Evolutionary conservation across 2,797 vertebrate species (phyloP), one percentile per base, ranked within the genome.

Genomic region (Tokudaia muenninki): DNA sequence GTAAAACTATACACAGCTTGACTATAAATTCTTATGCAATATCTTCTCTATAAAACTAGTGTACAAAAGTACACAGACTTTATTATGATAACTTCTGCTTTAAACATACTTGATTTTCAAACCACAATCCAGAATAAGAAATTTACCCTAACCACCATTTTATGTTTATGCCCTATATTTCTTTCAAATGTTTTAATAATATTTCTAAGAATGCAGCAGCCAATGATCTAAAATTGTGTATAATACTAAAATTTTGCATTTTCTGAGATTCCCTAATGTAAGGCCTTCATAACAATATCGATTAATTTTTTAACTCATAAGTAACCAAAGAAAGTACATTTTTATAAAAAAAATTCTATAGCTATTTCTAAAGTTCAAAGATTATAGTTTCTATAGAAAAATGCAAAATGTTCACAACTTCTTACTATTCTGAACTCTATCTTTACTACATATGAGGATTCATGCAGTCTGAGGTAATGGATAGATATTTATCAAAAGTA

Each of bases 221-320:
- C 93, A 94, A 84, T 97, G 92, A 94, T 67, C 96, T 95, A 92
- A 96, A 97, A 94, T 59, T 61, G 6, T 65, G 0, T 19, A 50
- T 84, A 87, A 87, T 77, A 67, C 19, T 95, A 94, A 93, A 89
- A 77, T 92, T 93, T 96, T 95, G 87, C 67, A 80, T 29, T 80
- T 97, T 91, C 55, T 93, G 41, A 84, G 22, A 94, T 74, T 96
- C 21, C 47, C 52, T 84, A 22, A 2, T 91, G 87, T 90, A 97
- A 93, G 57, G 34, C 2, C 93, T 95, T 95, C 90, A 57, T 29
- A 94, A 91, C 86, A 95, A n/a, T 94, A 90, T 96, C 94, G 63
- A 52, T 92, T 41, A 70, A 75, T 96, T 96, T 91, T 93, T 94
- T 96, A 2, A 93, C 80, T 12, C 9, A 84, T 50, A 75, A 94